A percentile compares a stretch with the other conserved stretches of the same genome.
These are phyloP conservation scores for Heterotilapia buettikoferi DNA, from an alignment of 2,113 vertebrate genomes.

Conservation along the genomic window DNA sequence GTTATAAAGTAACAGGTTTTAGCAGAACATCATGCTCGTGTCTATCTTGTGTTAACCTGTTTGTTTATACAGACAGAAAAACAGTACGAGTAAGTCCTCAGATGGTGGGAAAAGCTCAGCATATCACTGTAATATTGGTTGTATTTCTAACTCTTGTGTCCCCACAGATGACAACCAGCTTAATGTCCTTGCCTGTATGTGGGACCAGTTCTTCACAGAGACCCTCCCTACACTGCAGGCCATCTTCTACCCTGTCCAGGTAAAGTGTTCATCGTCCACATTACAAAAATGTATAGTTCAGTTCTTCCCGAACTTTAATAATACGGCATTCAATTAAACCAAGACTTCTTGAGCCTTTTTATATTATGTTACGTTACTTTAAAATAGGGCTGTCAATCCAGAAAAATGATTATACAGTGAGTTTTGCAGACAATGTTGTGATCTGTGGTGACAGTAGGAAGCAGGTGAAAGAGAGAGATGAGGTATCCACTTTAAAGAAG, in stretches of 20 bases:
- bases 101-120: neutral
- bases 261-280: conserved; percentile 40
- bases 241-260: conserved; percentile 95
- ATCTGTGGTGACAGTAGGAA: neutral
- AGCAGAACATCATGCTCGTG: neutral
- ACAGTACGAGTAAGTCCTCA: neutral
- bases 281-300: neutral
- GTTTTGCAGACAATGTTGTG: neutral
- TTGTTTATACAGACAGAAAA: neutral
- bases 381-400: neutral
- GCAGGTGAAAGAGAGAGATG: neutral
- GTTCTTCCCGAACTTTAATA: neutral
- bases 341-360: neutral
- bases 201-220: conserved; percentile 90
- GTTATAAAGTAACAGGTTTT: neutral
- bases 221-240: conserved; percentile 92
- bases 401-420: neutral
- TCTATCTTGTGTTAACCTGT: neutral
- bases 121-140: neutral
- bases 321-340: neutral
- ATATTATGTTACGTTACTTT: neutral
- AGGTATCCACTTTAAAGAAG: neutral
- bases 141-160: neutral
- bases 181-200: conserved; percentile 79
- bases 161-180: conserved; percentile 80